Percentiles rank a stretch among this genome's conserved stretches.
These are phyloP conservation scores for Platygyra sinensis DNA, from an alignment of 64 coral and sea anemone genomes.

Conservation along the genomic window DNA sequence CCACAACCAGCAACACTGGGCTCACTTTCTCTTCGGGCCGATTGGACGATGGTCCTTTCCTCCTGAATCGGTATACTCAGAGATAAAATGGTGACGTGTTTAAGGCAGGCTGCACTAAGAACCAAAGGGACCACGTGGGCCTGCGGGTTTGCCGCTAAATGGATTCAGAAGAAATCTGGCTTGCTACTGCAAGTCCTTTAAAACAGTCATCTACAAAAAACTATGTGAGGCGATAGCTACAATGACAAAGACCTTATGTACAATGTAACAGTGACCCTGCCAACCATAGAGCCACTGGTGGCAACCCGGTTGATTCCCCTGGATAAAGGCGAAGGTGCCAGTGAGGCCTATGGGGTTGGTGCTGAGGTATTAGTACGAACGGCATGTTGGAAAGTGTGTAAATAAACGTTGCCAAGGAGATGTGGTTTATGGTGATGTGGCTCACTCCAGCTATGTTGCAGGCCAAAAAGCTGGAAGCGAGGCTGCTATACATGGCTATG, in stretches of 20 bases:
- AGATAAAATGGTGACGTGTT: neutral
- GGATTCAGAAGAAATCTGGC: constrained; percentile 44
- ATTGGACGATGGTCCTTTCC: too few relatives aligned
- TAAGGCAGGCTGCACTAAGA: constrained; percentile 31
- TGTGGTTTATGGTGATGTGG: constrained; percentile 16
- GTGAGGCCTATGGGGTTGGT: too few relatives aligned
- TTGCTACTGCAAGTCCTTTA: neutral
- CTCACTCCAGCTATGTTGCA: constrained; percentile 35
- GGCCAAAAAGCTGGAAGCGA: constrained; percentile 51
- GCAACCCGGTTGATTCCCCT: too few relatives aligned
- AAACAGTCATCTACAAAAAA: constrained; percentile 13
- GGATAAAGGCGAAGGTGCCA: too few relatives aligned
- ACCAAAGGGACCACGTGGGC: too few relatives aligned
- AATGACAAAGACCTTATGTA: constrained; percentile 36
- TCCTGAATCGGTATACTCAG: constrained; percentile 23
- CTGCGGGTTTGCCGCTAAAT: constrained; percentile 24
- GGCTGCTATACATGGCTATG: too few relatives aligned
- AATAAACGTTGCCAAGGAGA: too few relatives aligned
- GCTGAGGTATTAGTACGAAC: too few relatives aligned
- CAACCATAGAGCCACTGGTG: neutral
- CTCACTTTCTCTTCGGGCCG: too few relatives aligned
- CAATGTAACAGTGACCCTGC: constrained; percentile 20
- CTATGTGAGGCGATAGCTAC: too few relatives aligned
- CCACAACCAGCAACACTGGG: neutral
- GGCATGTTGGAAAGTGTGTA: too few relatives aligned